Conservation (phyloP, 2,888 invertebrate genomes). For the Morpho helenor region DNA sequence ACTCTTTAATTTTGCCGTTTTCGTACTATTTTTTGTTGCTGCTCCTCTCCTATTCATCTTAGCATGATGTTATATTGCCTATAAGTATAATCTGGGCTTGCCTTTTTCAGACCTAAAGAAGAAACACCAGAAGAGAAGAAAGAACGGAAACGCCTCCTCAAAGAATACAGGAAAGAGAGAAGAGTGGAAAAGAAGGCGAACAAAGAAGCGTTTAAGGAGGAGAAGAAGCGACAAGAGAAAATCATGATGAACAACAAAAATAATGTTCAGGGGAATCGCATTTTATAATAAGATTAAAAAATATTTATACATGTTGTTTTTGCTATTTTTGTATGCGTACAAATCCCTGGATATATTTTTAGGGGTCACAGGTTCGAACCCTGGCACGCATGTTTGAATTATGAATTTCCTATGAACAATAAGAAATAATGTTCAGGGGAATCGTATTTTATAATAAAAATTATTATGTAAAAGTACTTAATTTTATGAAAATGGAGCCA, state of each 20-base stretch:
- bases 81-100: not conserved
- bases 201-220: slow-evolving; percentile 89
- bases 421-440: slow-evolving; percentile 86
- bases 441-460: slow-evolving; percentile 76
- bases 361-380: not conserved
- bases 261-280: slow-evolving; percentile 85
- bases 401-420: slow-evolving; percentile 78
- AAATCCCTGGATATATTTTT: no score
- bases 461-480: not conserved
- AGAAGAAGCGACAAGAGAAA: slow-evolving; percentile 89
- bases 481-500: no score
- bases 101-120: slow-evolving; percentile 80
- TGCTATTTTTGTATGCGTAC: no score
- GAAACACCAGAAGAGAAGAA: slow-evolving; percentile 89
- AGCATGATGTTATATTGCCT: no score
- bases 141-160: slow-evolving; percentile 87
- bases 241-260: slow-evolving; percentile 86
- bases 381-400: no score
- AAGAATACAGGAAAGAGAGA: slow-evolving; percentile 88
- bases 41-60: no score
- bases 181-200: slow-evolving; percentile 91
- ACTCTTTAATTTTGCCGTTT: no score
- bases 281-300: slow-evolving; percentile 57
- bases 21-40: no score
- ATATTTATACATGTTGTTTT: not conserved